Evolutionary conservation across 2,888 invertebrate genomes (phyloP), one percentile per base, ranked within the genome.

Genomic region (Smittia sp.): DNA sequence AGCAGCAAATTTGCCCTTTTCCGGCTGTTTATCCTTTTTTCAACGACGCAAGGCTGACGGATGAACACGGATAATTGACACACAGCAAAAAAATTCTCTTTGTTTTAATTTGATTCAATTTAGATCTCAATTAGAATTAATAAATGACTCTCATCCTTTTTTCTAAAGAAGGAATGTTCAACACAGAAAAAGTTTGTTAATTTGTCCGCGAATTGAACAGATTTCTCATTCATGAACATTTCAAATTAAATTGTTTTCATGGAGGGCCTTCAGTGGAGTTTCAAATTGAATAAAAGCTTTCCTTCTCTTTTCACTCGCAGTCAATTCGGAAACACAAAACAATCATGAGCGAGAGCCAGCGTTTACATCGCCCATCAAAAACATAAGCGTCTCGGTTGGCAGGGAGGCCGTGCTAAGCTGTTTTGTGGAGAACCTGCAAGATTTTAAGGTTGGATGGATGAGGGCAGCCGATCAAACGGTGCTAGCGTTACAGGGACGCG

Each of bases 391-490:
- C 4, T 62, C 74, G 13, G 24, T 75, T 20, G 75, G 75, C 13
- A 41, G 74, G 27, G 75, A 75, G 22, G 75, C 75, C 15, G 24
- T 74, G 4, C 27, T 75, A 24, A 74, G 69, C 41, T 75, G 75
- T 66, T 70, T 41, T 41, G 75, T 75, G n/a, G 63, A 73, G 68
- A 75, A 75, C 70, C 27, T 75, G 13, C 63, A 67, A 6, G 75
- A 46, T 20, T 75, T 58, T 38, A 75, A 75, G 58, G 75, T 75
- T 0, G 75, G 75, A 27, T 75, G 75, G 75, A 75, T 75, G 75
- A 25, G 75, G 27, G 88, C 89, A 0, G 90, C 90, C 77, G 90
- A 91, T 78, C 90, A 90, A 81, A 90, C 90, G 3, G 89, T 91
- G 75, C 82, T 91, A 46, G 89, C 90, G 1, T 84, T 91, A 9